These are phyloP conservation scores for Hirtodrosophila histrioides DNA, from an alignment of 2,888 invertebrate genomes.

Conservation along the genomic window DNA sequence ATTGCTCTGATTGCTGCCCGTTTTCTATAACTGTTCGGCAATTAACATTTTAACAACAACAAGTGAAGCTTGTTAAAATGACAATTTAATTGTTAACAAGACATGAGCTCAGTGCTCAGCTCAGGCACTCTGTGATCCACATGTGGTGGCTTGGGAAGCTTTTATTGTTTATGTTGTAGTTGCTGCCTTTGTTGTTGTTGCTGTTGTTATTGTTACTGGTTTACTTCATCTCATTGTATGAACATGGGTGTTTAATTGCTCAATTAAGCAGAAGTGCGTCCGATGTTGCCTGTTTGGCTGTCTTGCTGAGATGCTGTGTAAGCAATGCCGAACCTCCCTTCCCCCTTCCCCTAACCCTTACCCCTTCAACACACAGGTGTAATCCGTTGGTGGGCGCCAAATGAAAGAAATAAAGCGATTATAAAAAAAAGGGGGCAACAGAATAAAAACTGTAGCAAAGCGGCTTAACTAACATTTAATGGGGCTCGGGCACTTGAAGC, in stretches of 20 bases:
- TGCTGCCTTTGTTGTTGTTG: constrained; percentile 19
- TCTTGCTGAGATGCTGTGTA: constrained; percentile 57
- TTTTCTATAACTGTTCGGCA: constrained; percentile 82
- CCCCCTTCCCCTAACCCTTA: too few species aligned
- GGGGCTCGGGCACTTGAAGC: constrained; percentile 42
- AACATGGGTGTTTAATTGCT: constrained; percentile 82
- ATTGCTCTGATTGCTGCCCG: constrained; percentile 71
- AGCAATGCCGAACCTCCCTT: constrained; percentile 13
- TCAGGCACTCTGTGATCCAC: constrained; percentile 60
- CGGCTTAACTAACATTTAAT: constrained; percentile 70
- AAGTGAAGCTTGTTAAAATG: constrained; percentile 81
- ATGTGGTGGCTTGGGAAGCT: constrained; percentile 74
- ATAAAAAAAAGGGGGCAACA: constrained; percentile 15
- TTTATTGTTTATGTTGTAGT: constrained; percentile 42
- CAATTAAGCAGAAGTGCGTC: constrained; percentile 79
- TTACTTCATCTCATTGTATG: constrained; percentile 50
- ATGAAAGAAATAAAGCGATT: constrained; percentile 13
- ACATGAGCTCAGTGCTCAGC: constrained; percentile 53
- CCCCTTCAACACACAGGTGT: constrained; percentile 62
- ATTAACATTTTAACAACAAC: constrained; percentile 77
- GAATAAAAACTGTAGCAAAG: constrained; percentile 61
- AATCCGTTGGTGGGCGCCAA: constrained; percentile 41
- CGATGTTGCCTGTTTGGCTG: constrained; percentile 22
- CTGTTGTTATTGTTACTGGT: constrained; percentile 33
- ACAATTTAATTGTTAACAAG: constrained; percentile 82